Conservation (phyloP, 2,113 vertebrate species). For the Meriones unguiculatus region DNA sequence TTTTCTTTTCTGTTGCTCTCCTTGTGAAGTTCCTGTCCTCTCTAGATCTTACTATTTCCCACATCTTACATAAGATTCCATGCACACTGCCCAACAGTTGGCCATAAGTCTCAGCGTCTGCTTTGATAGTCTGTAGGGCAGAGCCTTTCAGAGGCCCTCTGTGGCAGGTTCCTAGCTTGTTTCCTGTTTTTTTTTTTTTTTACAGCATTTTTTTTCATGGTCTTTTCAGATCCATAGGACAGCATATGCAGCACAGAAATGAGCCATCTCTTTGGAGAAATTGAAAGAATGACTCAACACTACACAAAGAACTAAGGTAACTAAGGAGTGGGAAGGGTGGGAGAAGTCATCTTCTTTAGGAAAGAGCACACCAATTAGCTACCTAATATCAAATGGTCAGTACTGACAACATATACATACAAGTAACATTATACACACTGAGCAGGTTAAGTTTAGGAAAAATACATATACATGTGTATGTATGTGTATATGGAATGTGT, state of each 20-base stretch:
- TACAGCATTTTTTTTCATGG: background rate
- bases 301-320: background rate
- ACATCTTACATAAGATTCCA: too few species aligned
- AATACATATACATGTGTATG: background rate
- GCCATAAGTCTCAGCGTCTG: too few species aligned
- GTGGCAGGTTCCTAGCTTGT: too few species aligned
- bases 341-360: background rate
- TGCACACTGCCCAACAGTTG: too few species aligned
- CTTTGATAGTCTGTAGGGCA: too few species aligned
- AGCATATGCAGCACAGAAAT: background rate
- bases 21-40: too few species aligned
- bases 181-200: background rate
- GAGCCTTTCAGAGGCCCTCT: too few species aligned
- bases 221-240: background rate
- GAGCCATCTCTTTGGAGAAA: background rate
- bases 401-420: background rate
- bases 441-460: background rate
- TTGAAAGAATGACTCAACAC: background rate
- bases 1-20: too few species aligned
- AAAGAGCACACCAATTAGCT: background rate
- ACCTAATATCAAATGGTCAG: background rate
- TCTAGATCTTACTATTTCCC: too few species aligned
- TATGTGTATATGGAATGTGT: too few species aligned
- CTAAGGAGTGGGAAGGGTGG: background rate
- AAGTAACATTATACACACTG: background rate